Conservation (phyloP, 2,113 vertebrate genomes). For the Pterophyllum scalare region DNA sequence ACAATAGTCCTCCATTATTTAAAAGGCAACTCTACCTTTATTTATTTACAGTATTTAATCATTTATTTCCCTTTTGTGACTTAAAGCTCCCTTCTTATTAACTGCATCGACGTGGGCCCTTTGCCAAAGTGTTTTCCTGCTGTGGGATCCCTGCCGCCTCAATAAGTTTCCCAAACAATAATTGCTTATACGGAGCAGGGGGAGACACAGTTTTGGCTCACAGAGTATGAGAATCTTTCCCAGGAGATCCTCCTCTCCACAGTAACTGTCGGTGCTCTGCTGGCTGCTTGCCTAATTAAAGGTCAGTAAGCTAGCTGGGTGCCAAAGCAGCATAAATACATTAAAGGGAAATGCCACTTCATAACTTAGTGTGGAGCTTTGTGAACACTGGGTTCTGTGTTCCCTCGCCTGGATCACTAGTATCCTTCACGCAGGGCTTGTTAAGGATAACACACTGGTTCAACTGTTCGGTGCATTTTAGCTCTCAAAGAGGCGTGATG, state of each 20-base stretch:
- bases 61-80: constrained; percentile 28
- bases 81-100: constrained; percentile 39
- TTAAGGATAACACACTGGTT: constrained; percentile 21
- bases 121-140: constrained; percentile 38
- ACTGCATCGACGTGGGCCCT: constrained; percentile 3
- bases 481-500: background rate
- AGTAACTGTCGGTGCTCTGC: constrained; percentile 50
- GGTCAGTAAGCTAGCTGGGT: constrained; percentile 63
- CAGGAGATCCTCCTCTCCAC: constrained; percentile 42
- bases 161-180: constrained; percentile 42
- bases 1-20: constrained; percentile 20
- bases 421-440: background rate
- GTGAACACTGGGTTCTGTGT: constrained; percentile 4
- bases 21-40: constrained; percentile 1
- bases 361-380: constrained; percentile 19
- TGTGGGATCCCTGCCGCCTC: constrained; percentile 16
- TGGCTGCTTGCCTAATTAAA: constrained; percentile 71
- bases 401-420: background rate
- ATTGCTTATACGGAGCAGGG: constrained; percentile 44
- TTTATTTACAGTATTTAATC: constrained; percentile 40
- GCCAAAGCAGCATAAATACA: constrained; percentile 57
- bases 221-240: constrained; percentile 30
- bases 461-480: background rate
- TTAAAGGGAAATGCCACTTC: constrained; percentile 57
- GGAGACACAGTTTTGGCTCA: constrained; percentile 17